phyloP scores from a whole-genome alignment of 1,140 invertebrate genomes.

The Carposina sasakii region DNA sequence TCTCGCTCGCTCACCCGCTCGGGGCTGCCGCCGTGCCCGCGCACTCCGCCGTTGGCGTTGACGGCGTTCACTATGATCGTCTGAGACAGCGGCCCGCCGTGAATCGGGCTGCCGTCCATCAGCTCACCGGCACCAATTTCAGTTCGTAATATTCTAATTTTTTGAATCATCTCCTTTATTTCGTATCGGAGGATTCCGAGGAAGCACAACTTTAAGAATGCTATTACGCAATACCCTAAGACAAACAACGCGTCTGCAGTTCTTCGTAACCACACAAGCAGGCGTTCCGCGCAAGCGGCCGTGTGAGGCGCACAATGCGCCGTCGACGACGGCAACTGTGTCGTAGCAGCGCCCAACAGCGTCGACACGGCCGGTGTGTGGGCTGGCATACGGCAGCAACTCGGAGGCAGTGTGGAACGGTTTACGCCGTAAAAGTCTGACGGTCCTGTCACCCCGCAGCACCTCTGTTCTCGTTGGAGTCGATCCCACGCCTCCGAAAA shows the following conservation, averaged over 20 bases:
- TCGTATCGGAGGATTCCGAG: constrained; percentile 89
- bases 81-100: constrained; percentile 62
- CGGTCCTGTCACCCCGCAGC: constrained; percentile 84
- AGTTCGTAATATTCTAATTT: constrained; percentile 79
- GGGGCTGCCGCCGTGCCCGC: constrained; percentile 59
- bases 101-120: constrained; percentile 61
- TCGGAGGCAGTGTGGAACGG: constrained; percentile 63
- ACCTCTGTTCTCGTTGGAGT: constrained; percentile 82
- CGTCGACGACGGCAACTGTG: constrained; percentile 64
- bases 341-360: constrained; percentile 76
- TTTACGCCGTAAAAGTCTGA: constrained; percentile 75
- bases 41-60: constrained; percentile 65
- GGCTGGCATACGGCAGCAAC: constrained; percentile 70
- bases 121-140: constrained; percentile 69
- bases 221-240: constrained; percentile 90
- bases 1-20: constrained; percentile 71
- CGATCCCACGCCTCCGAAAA: constrained; percentile 87
- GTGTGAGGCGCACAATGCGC: constrained; percentile 58
- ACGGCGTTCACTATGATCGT: constrained; percentile 67
- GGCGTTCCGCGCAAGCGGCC: constrained; percentile 79
- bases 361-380: constrained; percentile 53
- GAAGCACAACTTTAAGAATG: constrained; percentile 92
- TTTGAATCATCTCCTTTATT: constrained; percentile 92
- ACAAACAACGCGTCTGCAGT: constrained; percentile 88
- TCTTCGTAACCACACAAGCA: constrained; percentile 82